A percentile compares a stretch with the other conserved stretches of the same genome.
Conservation (phyloP, 2,888 invertebrate genomes). For the Tetheella fluctuosa region DNA sequence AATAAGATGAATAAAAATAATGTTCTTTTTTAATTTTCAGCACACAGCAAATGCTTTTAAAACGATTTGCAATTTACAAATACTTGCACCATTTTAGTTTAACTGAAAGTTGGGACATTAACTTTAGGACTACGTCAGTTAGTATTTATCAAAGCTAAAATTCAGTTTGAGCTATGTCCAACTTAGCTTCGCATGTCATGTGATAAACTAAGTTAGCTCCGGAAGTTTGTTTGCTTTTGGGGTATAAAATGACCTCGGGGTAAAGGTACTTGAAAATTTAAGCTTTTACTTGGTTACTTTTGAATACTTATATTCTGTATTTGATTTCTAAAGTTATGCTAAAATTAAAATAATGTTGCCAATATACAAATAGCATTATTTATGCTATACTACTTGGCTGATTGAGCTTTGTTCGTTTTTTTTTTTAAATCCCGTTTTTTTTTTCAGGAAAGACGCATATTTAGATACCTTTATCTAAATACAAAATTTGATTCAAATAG, state of each 20-base stretch:
- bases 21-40: too few species aligned
- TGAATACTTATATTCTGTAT: too few species aligned
- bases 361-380: too few species aligned
- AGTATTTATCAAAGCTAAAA: constrained; percentile 48
- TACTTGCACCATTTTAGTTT: neutral
- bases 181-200: constrained; percentile 33
- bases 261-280: constrained; percentile 10
- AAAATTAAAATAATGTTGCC: too few species aligned
- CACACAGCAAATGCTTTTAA: neutral
- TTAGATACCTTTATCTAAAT: too few species aligned
- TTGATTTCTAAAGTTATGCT: too few species aligned
- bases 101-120: constrained; percentile 14
- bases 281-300: neutral
- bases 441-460: too few species aligned
- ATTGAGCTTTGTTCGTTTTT: too few species aligned
- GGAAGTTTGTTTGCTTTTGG: constrained; percentile 12
- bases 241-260: neutral
- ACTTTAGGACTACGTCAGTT: constrained; percentile 32
- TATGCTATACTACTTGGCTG: too few species aligned
- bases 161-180: constrained; percentile 34
- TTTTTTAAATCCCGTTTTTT: too few species aligned
- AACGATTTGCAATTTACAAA: neutral
- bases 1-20: too few species aligned
- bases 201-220: constrained; percentile 26
- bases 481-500: too few species aligned